Conservation (phyloP, 2,797 vertebrate genomes). For the Kryptopterus vitreolus region DNA sequence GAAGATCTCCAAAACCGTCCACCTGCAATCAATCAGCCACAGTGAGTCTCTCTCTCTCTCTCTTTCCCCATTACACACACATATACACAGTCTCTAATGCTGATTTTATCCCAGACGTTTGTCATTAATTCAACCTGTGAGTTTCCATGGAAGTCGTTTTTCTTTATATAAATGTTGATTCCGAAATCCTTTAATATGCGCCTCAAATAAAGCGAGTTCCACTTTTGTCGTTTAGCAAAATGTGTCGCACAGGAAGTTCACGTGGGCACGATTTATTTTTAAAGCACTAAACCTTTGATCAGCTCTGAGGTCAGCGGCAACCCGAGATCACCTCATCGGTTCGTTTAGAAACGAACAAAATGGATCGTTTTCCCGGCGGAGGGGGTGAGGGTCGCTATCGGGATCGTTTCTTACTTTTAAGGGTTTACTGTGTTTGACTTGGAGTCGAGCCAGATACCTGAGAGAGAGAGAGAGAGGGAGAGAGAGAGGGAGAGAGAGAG, state of each 20-base stretch:
- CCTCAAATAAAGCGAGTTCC: neutral
- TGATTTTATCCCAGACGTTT: neutral
- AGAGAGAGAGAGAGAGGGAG: neutral
- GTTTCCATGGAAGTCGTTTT: neutral
- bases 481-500: constrained; percentile 2
- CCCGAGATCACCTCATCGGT: neutral
- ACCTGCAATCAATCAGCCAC: constrained; percentile 86
- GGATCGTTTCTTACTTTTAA: too few species aligned
- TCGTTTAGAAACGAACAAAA: too few species aligned
- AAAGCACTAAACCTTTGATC: too few species aligned
- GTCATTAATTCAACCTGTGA: neutral
- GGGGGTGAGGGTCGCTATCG: too few species aligned
- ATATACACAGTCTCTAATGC: neutral
- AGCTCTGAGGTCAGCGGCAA: neutral
- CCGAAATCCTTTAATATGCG: too few species aligned
- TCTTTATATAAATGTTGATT: too few species aligned
- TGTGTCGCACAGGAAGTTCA: neutral
- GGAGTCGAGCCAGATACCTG: constrained; percentile 29
- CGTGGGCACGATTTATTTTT: too few species aligned
- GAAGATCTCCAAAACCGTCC: constrained; percentile 82
- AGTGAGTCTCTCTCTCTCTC: constrained; percentile 61
- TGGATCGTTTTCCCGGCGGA: too few species aligned
- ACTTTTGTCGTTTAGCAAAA: neutral
- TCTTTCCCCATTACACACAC: neutral
- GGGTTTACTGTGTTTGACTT: constrained; percentile 41